phyloP scores from a whole-genome alignment of 2,797 vertebrate genomes.

The Urosaurus nigricauda region DNA sequence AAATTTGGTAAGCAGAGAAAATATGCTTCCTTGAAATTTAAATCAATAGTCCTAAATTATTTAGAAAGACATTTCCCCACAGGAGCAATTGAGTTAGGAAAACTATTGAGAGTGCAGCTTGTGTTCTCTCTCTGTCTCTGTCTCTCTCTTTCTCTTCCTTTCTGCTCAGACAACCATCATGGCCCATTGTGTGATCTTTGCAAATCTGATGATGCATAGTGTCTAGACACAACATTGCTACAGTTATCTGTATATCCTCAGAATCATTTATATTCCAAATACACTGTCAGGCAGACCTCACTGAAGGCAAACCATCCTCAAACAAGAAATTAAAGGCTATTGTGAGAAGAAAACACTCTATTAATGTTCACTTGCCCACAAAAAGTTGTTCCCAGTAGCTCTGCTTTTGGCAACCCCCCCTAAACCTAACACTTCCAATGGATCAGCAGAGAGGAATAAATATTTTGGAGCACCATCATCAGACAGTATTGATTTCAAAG shows the following conservation, averaged over 20 bases:
- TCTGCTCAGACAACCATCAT: background rate
- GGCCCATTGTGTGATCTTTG: constrained; percentile 13
- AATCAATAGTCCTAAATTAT: constrained; percentile 43
- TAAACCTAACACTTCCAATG: constrained; percentile 7
- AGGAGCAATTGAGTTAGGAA: constrained; percentile 40
- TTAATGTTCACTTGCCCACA: background rate
- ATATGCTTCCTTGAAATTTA: constrained; percentile 42
- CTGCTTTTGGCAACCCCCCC: background rate
- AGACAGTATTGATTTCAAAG: constrained; percentile 31
- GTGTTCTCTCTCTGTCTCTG: background rate
- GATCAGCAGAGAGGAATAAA: constrained; percentile 12
- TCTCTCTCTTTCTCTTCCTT: background rate
- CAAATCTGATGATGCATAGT: constrained; percentile 17
- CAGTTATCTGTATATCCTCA: background rate
- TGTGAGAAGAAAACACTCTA: background rate
- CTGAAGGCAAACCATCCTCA: background rate
- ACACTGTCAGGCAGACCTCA: constrained; percentile 7
- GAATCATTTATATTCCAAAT: constrained; percentile 31
- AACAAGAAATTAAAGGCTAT: constrained; percentile 28
- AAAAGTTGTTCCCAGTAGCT: background rate
- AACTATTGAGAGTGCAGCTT: constrained; percentile 7
- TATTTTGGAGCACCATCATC: constrained; percentile 2
- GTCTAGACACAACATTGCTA: constrained; percentile 7
- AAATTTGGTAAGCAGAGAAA: constrained; percentile 44
- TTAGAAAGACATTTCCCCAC: constrained; percentile 18